phyloP scores from a whole-genome alignment of 2,888 invertebrate species.

The Cyaniris semiargus region DNA sequence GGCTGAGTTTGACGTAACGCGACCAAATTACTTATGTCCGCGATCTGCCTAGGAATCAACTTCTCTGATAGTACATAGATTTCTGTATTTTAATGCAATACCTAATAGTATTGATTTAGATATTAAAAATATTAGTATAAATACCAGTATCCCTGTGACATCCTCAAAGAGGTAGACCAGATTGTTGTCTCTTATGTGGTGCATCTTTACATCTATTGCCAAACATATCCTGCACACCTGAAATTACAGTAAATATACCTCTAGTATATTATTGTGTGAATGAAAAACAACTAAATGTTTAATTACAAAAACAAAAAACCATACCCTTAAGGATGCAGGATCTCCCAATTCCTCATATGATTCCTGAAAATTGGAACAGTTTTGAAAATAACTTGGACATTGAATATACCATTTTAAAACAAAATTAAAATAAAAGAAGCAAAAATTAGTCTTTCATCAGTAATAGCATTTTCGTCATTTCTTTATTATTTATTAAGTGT shows the following conservation, averaged over 20 bases:
- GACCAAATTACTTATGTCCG: too few species aligned
- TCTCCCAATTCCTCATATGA: constrained; percentile 53
- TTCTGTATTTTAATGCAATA: too few species aligned
- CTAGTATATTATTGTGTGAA: background rate
- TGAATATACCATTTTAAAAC: background rate
- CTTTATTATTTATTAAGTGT: background rate
- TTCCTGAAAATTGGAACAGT: constrained; percentile 46
- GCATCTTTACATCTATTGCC: constrained; percentile 54
- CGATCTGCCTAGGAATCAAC: too few species aligned
- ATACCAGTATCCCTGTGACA: constrained; percentile 55
- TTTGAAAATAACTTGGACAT: background rate
- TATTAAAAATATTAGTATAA: too few species aligned
- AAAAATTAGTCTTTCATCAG: too few species aligned
- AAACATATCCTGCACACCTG: constrained; percentile 67
- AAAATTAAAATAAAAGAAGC: background rate
- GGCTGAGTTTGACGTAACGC: too few species aligned
- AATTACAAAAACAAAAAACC: background rate
- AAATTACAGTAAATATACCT: constrained; percentile 21
- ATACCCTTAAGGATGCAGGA: constrained; percentile 55
- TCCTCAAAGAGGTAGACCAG: constrained; percentile 54
- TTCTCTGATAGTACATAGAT: too few species aligned
- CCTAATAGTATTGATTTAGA: too few species aligned
- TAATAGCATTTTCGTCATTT: background rate
- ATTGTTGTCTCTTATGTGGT: constrained; percentile 51
- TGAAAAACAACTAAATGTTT: background rate